These are phyloP conservation scores for Coendou prehensilis DNA, from an alignment of 2,797 vertebrate genomes.

Conservation along the genomic window DNA sequence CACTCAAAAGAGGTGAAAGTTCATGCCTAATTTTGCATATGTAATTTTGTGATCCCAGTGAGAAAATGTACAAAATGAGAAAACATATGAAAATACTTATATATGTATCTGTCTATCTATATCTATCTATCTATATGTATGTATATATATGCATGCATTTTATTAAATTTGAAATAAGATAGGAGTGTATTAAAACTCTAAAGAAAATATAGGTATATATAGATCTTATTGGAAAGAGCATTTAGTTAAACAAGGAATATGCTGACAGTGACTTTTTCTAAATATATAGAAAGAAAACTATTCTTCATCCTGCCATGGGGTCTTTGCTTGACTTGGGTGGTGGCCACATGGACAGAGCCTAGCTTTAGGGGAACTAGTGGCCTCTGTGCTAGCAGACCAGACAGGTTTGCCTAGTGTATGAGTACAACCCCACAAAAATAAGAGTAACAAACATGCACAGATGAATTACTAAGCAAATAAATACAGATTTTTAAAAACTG, in stretches of 20 bases:
- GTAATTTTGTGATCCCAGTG: background rate
- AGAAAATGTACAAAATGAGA: background rate
- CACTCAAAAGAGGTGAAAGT: background rate
- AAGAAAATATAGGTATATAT: background rate
- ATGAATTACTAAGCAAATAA: background rate
- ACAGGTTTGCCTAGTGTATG: background rate
- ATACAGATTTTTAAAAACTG: background rate
- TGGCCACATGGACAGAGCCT: background rate
- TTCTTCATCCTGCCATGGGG: background rate
- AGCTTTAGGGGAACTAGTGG: fast-evolving
- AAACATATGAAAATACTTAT: background rate
- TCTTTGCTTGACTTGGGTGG: background rate
- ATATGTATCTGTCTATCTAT: too few species aligned
- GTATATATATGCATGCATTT: background rate
- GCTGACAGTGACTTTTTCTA: background rate
- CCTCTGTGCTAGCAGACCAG: background rate
- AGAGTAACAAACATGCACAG: background rate
- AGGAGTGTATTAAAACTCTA: background rate
- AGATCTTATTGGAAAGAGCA: background rate
- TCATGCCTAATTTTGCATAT: background rate
- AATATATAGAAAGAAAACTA: background rate
- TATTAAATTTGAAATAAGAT: background rate
- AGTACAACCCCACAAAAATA: background rate
- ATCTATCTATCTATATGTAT: too few species aligned
- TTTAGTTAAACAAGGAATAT: background rate